A percentile compares a stretch with the other conserved stretches of the same genome.
These are phyloP conservation scores for Tetranychus urticae DNA, from an alignment of 1,140 invertebrate genomes.

Conservation along the genomic window DNA sequence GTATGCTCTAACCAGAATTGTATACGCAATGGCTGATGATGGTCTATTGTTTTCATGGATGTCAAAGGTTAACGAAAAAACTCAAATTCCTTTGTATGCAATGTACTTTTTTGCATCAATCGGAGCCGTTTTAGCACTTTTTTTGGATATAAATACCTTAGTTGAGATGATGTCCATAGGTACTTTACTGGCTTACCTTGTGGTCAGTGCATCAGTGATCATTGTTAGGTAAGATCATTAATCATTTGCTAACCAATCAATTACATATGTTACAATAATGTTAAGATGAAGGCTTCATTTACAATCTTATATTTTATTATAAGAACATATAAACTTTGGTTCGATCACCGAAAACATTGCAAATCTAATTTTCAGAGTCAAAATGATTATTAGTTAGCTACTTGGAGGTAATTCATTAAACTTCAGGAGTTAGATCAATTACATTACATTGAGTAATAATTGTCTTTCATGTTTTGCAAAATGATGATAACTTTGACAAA, in stretches of 20 bases:
- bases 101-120: constrained; percentile 48
- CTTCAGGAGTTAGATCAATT: too few species aligned
- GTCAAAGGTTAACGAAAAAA: constrained; percentile 19
- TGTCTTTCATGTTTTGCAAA: too few species aligned
- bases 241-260: constrained; percentile 12
- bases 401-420: too few species aligned
- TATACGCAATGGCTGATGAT: constrained; percentile 70
- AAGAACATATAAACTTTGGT: too few species aligned
- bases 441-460: too few species aligned
- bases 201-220: constrained; percentile 67
- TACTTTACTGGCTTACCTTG: constrained; percentile 69
- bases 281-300: neutral
- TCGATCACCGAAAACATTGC: too few species aligned
- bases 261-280: constrained; percentile 7
- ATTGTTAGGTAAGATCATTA: constrained; percentile 47
- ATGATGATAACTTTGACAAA: too few species aligned
- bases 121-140: constrained; percentile 48
- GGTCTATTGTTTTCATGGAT: constrained; percentile 22
- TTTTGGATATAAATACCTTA: constrained; percentile 67
- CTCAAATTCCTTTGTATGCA: constrained; percentile 48
- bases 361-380: too few species aligned
- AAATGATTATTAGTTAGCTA: neutral
- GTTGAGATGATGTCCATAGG: constrained; percentile 93
- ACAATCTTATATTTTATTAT: too few species aligned
- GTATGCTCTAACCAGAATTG: constrained; percentile 32